Base-by-base conservation (phyloP, 2,113 vertebrate species). In the Philantomba maxwellii region DNA sequence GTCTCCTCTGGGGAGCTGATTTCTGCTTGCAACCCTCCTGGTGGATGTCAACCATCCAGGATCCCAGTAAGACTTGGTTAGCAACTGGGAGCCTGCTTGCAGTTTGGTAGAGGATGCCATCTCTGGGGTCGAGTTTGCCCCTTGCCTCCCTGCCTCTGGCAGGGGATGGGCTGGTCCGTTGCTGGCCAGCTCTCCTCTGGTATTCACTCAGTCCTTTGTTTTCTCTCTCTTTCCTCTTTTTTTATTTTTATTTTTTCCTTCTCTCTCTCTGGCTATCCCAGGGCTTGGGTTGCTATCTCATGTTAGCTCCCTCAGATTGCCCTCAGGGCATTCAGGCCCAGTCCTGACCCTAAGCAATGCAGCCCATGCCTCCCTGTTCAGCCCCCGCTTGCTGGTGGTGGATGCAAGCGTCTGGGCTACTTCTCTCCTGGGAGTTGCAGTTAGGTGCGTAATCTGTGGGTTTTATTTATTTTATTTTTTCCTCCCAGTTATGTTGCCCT, bases 381-480 rank as follows among this genome's bases (percentile, higher is more conserved):
- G 16, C 33, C 16, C 62, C 33, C 0, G 0, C 33, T 66, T 66
- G 33, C 3, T n/a, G 33, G 62, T 66, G 62, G 16, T 0, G 3
- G 62, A 66, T 17, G 7, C 4, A n/a, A n/a, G 33, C 62, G 8
- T 66, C 62, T 66, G 33, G 33, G 16, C 33, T 17, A 19, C 7
- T 66, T n/a, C 33, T 66, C 16, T 66, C 16, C 16, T 66, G 33
- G 7, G 33, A 9, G 16, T 66, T 66, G 33, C 62, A n/a, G 7
- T 66, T 66, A 66, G 16, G 33, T 19, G 33, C 2, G 0, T 66
- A 66, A 66, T 66, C 33, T 66, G 62, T 66, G 62, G 33, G 62
- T 17, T 66, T n/a, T n/a, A n/a, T n/a, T 64, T 64, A 62, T 64
- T 64, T 33, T 64, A 4, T n/a, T 64, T 64, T 64, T 64, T n/a